Evolutionary conservation across 2,797 vertebrate species (phyloP), one percentile per base, ranked within the genome.

Genomic region (Phrynocephalus vlangalii): DNA sequence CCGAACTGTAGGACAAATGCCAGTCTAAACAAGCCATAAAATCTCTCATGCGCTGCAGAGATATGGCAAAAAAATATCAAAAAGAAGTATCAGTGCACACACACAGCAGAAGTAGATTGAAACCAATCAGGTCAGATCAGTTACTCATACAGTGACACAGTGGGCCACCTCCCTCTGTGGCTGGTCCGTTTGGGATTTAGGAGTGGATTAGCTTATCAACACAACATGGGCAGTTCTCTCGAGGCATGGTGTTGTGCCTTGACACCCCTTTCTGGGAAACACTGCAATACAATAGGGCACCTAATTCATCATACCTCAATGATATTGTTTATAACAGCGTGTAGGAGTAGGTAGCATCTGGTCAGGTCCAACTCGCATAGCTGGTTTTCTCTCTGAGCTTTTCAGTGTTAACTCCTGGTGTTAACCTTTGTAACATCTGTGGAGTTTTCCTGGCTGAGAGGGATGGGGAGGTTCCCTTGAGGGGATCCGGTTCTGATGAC

Each of bases 301-400:
- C 44, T 44, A 44, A 52, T 33, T 63, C 22, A 88, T 10, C 2
- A 71, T 26, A 16, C 38, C 5, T 38, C 26, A 20, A 24, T 68
- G 28, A 16, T 68, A 30, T 67, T 81, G 71, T 13, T 88, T 75
- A 68, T 75, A n/a, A 28, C 15, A 67, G 56, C 0, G 24, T 60
- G 67, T 72, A 44, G 82, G 75, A 80, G 71, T 44, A 83, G 16
- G 18, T 3, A 5, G 67, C 24, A 5, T 33, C 60, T n/a, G 71
- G 60, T 76, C 87, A 88, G 22, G 83, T 88, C 70, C 24, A 44
- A 85, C 82, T 76, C n/a, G 83, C 78, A 44, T 22, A 24, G n/a
- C 87, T 76, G 71, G 87, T 85, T 88, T 75, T 44, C 60, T 63
- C 60, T 63, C 9, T 79, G 68, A 63, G 52, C 10, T 10, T 28